Evolutionary conservation across 1,140 invertebrate species (phyloP).

Genomic region (Brachionus manjavacas): DNA sequence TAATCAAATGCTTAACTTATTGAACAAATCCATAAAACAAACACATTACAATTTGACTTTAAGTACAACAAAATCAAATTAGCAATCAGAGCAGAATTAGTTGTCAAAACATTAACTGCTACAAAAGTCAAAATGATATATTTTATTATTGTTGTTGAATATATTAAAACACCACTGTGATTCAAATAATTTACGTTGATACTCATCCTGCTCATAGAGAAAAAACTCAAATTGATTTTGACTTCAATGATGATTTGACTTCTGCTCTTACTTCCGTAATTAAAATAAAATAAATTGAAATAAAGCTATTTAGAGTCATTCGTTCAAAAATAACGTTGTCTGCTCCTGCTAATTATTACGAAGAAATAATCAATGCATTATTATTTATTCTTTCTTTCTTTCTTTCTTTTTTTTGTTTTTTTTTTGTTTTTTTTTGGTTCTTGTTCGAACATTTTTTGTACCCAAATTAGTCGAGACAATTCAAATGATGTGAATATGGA

Average conservation of each 20-base stretch:
- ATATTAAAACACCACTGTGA: slow-evolving; percentile 31
- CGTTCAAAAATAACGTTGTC: slow-evolving; percentile 32
- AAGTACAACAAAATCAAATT: neutral
- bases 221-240: neutral
- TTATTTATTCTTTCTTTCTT: neutral
- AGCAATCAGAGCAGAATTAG: neutral
- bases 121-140: neutral
- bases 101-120: slow-evolving; percentile 16
- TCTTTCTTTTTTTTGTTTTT: neutral
- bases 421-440: neutral
- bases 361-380: neutral
- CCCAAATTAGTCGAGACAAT: no score
- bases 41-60: neutral
- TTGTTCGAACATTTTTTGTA: neutral
- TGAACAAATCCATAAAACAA: neutral
- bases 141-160: slow-evolving; percentile 6
- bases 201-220: neutral
- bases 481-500: no score
- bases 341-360: neutral
- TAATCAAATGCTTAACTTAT: neutral
- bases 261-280: slow-evolving; percentile 35
- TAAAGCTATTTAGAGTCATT: slow-evolving; percentile 26
- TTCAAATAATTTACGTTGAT: neutral
- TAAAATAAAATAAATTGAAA: neutral
- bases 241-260: slow-evolving; percentile 34